Base-by-base conservation (phyloP, 2,113 vertebrate species). In the Lagopus muta region DNA sequence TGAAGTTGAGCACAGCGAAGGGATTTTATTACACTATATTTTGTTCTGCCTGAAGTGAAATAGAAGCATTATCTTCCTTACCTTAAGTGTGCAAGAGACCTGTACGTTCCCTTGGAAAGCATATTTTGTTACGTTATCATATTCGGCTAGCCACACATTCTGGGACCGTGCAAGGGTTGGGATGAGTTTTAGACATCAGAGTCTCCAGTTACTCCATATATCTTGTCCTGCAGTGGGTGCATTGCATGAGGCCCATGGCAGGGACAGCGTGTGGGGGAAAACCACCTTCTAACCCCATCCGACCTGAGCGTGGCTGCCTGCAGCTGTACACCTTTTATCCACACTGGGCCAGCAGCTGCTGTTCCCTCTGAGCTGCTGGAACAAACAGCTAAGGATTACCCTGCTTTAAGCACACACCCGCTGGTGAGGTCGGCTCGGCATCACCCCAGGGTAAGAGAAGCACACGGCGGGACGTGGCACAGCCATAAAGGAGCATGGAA, bases 91-190 rank as follows among this genome's bases (percentile, higher is more conserved):
- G 0, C 58, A 32, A 36, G 22, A 77, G 25, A 43, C 34, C 25
- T 0, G 0, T 4, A 6, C 38, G 34, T 81, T 22, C 57, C 47
- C 14, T 28, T 2, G 40, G 34, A 16, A 1, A 28, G 11, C 0
- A 28, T 38, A 24, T 11, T 71, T 57, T 19, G 8, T 30, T n/a
- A 60, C 21, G 25, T 30, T 24, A 38, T 19, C 55, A 0, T 18
- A 32, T 40, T 74, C 16, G 76, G 12, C 38, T 19, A 87, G 42
- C n/a, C 3, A 9, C 34, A 34, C 40, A 43, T 61, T 64, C n/a
- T 47, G 74, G 22, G 34, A 58, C 22, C 61, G 8, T 11, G 4
- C 6, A 36, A 16, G 13, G 18, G 5, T 42, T 4, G 32, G 0
- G 36, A 27, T 73, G 27, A 10, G 17, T 79, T 69, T 36, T 12